Evolutionary conservation across 1,140 invertebrate genomes (phyloP).

Genomic region (Ephestia elutella): DNA sequence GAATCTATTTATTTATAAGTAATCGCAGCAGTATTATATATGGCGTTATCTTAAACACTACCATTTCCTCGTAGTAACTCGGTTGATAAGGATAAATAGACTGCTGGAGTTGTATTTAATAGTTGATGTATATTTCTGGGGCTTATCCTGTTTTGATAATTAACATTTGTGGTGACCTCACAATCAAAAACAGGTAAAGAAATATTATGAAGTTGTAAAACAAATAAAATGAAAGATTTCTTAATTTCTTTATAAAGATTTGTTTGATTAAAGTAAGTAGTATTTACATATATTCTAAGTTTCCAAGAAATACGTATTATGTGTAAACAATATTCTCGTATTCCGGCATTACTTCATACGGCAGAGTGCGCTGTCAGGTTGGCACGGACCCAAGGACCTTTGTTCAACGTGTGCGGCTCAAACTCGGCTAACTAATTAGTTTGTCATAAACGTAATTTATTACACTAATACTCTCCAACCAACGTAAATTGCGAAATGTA

Average conservation of each 20-base stretch:
- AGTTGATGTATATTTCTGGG: too few species aligned
- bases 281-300: neutral
- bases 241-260: too few species aligned
- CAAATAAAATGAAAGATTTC: too few species aligned
- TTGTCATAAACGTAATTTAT: constrained; percentile 9
- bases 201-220: too few species aligned
- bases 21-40: neutral
- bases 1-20: too few species aligned
- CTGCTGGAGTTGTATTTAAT: neutral
- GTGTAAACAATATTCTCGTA: constrained; percentile 1
- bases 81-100: neutral
- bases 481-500: neutral
- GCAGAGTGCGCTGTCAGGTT: constrained; percentile 22
- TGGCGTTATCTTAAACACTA: neutral
- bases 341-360: constrained; percentile 4
- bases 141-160: too few species aligned
- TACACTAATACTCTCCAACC: neutral
- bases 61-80: neutral
- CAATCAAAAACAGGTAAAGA: too few species aligned
- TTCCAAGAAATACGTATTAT: neutral
- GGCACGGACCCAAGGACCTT: constrained; percentile 38
- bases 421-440: constrained; percentile 6
- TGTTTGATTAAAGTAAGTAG: neutral
- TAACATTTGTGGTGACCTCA: too few species aligned
- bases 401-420: constrained; percentile 14